Base-by-base conservation (phyloP, 2,888 invertebrate genomes). In the Pherbina coryleti region DNA sequence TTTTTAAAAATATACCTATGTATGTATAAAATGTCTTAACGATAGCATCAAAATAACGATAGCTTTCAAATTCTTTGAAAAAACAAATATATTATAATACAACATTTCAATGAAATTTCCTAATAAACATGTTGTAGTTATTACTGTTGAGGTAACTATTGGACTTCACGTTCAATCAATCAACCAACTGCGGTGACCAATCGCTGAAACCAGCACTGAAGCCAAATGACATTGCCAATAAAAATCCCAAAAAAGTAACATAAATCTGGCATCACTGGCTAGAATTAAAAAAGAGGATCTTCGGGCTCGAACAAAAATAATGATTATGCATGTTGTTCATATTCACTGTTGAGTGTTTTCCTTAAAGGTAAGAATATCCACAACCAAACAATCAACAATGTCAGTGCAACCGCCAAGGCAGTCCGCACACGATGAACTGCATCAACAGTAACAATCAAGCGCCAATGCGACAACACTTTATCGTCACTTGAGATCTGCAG, bases 111-210 rank as follows among this genome's bases (percentile, higher is more conserved):
- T 19, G 22, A 11, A 37, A 22, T 49, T 22, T 22, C 22, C 0
- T 67, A 71, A 71, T 71, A 28, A 53, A 71, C 53, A 60, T 17
- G 28, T 22, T 9, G 60, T 28, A 14, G 28, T 14, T 60, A 17
- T 57, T 22, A n/a, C 5, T 57, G 19, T 55, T 55, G 19, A 11
- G 11, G 11, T 44, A 3, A 44, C 19, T 60, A 60, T 66, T 31
- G 19, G n/a, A 19, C 44, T 22, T 19, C 67, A 22, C 8, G n/a
- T 37, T 25, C 85, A 85, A 86, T 86, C 85, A 85, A 84, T 86
- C 86, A 86, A 85, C 86, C 86, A 86, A 86, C 86, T 85, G 86
- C 84, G 82, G 83, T 84, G 84, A 84, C 81, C 82, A 73, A 75
- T 79, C 78, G 44, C 22, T 49, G 28, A 49, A 34, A 55, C 62